phyloP scores from a whole-genome alignment of 92 coral and sea anemone species.

The Nematostella vectensis region DNA sequence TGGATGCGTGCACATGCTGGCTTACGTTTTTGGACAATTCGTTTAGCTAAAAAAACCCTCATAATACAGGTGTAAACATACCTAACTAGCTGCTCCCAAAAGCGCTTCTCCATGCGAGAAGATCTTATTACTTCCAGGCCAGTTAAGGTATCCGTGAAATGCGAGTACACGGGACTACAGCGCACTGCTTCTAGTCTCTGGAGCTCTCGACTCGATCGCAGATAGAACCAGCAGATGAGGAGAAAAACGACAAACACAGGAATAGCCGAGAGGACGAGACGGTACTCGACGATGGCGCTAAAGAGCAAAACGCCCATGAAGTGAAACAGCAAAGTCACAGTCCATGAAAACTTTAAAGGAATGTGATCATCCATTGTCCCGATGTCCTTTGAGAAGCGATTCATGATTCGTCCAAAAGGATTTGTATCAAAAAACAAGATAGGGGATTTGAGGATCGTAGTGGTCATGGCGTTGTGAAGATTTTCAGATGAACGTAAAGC shows the following conservation, averaged over 20 bases:
- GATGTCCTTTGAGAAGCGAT: constrained; percentile 16
- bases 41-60: too few species aligned
- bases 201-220: constrained; percentile 45
- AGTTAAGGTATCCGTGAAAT: constrained; percentile 43
- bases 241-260: constrained; percentile 3
- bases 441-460: constrained; percentile 33
- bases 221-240: constrained; percentile 12
- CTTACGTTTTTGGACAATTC: too few species aligned
- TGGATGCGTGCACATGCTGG: too few species aligned
- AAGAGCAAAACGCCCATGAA: constrained; percentile 1
- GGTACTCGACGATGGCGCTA: not conserved
- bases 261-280: constrained; percentile 1
- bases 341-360: constrained; percentile 1
- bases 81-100: constrained; percentile 15
- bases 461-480: constrained; percentile 30
- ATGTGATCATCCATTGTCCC: constrained; percentile 6
- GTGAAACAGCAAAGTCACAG: not conserved
- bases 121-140: constrained; percentile 48
- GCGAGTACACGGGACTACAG: constrained; percentile 58
- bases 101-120: constrained; percentile 18
- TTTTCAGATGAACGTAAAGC: constrained; percentile 24
- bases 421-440: constrained; percentile 35
- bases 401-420: constrained; percentile 30
- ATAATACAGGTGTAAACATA: too few species aligned
- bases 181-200: constrained; percentile 47